A percentile compares a stretch with the other conserved stretches of the same genome.
Conservation (phyloP, 2,797 vertebrate species). For the Spinus olivaceus region DNA sequence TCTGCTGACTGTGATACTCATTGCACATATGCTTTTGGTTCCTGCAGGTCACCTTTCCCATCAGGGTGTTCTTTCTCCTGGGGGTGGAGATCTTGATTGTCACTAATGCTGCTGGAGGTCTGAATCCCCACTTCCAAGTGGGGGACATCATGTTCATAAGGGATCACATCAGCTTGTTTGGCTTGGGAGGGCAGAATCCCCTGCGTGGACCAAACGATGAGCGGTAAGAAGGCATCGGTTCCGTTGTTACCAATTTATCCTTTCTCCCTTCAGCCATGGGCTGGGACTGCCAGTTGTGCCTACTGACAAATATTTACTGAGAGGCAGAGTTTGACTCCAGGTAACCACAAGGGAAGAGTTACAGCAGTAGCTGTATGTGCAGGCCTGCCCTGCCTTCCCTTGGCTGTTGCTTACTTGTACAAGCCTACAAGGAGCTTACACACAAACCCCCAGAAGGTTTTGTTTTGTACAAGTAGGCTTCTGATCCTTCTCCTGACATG, state of each 20-base stretch:
- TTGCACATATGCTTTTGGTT: neutral
- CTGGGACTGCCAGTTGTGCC: neutral
- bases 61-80: conserved; percentile 83
- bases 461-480: conserved; percentile 12
- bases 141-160: conserved; percentile 88
- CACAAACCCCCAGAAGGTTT: neutral
- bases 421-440: neutral
- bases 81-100: conserved; percentile 83
- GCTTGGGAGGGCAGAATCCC: conserved; percentile 75
- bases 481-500: neutral
- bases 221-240: neutral
- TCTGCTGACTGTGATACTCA: neutral
- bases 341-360: neutral
- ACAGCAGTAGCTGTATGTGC: neutral
- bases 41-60: conserved; percentile 81
- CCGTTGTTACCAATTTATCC: neutral
- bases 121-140: conserved; percentile 75
- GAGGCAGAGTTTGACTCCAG: neutral
- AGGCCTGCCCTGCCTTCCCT: neutral
- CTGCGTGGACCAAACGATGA: conserved; percentile 74
- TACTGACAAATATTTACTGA: neutral
- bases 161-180: conserved; percentile 86
- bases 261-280: neutral
- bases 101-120: conserved; percentile 85
- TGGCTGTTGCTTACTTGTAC: neutral